phyloP scores from a whole-genome alignment of 2,888 invertebrate genomes.

The Odontocerum albicorne region DNA sequence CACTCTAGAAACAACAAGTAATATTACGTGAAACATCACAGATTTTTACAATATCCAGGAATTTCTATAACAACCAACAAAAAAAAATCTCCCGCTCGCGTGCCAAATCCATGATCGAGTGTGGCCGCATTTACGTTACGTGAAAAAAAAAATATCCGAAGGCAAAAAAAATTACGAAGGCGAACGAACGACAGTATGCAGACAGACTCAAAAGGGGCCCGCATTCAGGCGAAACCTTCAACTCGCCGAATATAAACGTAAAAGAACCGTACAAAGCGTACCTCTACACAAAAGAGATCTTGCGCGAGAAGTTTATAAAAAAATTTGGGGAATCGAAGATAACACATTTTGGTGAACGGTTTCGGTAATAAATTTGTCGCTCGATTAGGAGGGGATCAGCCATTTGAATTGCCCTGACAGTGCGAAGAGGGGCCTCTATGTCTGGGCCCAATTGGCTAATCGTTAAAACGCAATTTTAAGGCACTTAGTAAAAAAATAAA shows the following conservation, averaged over 20 bases:
- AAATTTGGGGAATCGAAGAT: no score
- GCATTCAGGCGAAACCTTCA: neutral
- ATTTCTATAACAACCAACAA: neutral
- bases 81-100: constrained; percentile 4
- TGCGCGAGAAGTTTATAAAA: no score
- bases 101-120: neutral
- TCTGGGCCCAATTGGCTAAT: neutral
- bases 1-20: no score
- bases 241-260: neutral
- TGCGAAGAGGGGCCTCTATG: constrained; percentile 11
- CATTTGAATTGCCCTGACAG: constrained; percentile 3
- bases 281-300: constrained; percentile 1
- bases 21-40: no score
- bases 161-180: constrained; percentile 14
- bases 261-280: neutral
- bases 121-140: constrained; percentile 9
- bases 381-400: constrained; percentile 2
- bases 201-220: constrained; percentile 12
- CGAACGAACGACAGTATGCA: constrained; percentile 12
- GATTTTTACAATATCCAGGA: neutral
- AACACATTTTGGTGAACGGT: constrained; percentile 5
- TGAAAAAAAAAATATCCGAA: constrained; percentile 10
- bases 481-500: neutral
- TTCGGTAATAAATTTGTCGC: neutral
- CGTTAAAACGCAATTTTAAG: neutral